phyloP scores from a whole-genome alignment of 2,888 invertebrate species.

The Teleogryllus oceanicus region DNA sequence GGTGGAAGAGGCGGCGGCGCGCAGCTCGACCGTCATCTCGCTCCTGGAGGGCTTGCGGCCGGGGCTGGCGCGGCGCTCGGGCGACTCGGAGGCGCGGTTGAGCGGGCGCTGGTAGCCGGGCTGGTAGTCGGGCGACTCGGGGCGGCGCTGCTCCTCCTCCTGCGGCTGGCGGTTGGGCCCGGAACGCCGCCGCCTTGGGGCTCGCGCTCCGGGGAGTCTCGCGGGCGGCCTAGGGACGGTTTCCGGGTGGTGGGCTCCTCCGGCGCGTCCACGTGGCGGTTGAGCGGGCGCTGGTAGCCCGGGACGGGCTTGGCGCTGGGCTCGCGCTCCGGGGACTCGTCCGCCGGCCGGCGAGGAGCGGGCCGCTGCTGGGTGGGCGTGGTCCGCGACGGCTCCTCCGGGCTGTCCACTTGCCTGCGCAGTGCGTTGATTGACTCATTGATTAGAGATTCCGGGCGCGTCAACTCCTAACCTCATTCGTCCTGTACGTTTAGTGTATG shows the following conservation, averaged over 20 bases:
- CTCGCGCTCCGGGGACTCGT: not conserved
- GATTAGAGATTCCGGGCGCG: too few relatives aligned
- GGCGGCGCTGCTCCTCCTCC: not conserved
- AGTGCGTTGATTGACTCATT: too few relatives aligned
- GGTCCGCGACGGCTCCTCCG: not conserved
- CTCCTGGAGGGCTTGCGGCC: slow-evolving; percentile 34
- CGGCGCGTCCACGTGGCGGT: not conserved
- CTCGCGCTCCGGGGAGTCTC: not conserved
- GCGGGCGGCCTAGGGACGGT: not conserved
- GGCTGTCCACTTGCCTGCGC: not conserved
- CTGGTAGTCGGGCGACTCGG: not conserved
- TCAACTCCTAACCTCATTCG: too few relatives aligned
- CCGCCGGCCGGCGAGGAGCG: not conserved
- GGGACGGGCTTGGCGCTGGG: not conserved
- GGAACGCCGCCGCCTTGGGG: not conserved
- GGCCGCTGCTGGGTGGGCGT: not conserved
- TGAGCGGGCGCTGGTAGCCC: not conserved
- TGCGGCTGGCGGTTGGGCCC: not conserved
- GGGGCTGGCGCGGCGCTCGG: slow-evolving; percentile 19
- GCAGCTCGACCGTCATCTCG: slow-evolving; percentile 36
- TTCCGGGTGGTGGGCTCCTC: not conserved
- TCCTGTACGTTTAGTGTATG: too few relatives aligned
- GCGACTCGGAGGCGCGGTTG: not conserved
- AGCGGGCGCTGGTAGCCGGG: not conserved
- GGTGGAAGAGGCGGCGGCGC: slow-evolving; percentile 22